A percentile compares a stretch with the other conserved stretches of the same genome.
Evolutionary conservation across 2,113 vertebrate genomes (phyloP).

Genomic region (Cyanoramphus novaezelandiae): DNA sequence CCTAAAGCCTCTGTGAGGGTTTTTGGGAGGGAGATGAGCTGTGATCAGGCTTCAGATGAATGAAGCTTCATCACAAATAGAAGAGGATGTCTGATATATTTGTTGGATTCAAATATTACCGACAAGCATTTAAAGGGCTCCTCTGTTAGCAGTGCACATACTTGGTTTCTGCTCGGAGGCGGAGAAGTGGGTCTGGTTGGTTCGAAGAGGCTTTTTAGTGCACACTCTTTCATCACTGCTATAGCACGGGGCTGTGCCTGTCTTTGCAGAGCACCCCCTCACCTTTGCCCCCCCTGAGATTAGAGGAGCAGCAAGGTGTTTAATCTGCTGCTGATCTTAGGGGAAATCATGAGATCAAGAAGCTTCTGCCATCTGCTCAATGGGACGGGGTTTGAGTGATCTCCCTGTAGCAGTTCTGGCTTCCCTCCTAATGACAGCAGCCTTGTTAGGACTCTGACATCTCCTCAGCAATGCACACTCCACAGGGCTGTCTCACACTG

Average conservation of each 20-base stretch:
- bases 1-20: neutral
- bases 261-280: neutral
- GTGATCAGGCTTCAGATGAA: neutral
- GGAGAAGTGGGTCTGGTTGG: neutral
- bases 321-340: neutral
- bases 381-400: neutral
- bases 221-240: accelerated
- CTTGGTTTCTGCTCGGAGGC: neutral
- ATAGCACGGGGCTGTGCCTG: accelerated
- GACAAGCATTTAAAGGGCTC: neutral
- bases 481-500: neutral
- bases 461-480: neutral
- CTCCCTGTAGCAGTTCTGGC: neutral
- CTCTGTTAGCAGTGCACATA: accelerated
- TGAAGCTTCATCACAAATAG: accelerated
- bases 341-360: neutral
- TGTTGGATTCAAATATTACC: neutral
- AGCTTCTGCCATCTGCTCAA: neutral
- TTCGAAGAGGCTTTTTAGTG: neutral
- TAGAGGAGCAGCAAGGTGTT: neutral
- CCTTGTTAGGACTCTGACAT: neutral
- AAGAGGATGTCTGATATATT: neutral
- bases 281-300: accelerated
- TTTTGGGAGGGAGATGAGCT: neutral
- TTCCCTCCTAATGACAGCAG: accelerated